phyloP scores from a whole-genome alignment of 2,888 invertebrate genomes.

The Drosophila nigritarsus region DNA sequence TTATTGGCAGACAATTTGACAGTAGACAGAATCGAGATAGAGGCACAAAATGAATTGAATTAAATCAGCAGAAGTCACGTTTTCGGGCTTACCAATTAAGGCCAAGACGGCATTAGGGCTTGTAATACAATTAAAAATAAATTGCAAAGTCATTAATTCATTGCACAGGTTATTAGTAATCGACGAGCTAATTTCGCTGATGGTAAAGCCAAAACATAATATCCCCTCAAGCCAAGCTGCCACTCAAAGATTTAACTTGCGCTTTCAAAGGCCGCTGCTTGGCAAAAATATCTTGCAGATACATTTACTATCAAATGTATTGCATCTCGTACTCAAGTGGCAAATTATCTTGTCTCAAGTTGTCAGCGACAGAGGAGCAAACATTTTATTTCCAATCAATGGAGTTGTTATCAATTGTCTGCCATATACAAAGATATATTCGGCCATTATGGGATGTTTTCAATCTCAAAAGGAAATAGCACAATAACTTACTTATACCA shows the following conservation, averaged over 20 bases:
- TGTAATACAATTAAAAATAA: slow-evolving; percentile 52
- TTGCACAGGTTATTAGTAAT: slow-evolving; percentile 49
- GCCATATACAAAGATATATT: slow-evolving; percentile 36
- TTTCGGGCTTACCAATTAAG: slow-evolving; percentile 51
- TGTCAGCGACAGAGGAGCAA: slow-evolving; percentile 66
- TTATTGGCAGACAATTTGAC: slow-evolving; percentile 27
- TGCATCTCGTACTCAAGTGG: slow-evolving; percentile 63
- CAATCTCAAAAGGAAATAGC: slow-evolving; percentile 39
- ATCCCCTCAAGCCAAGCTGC: slow-evolving; percentile 26
- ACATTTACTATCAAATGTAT: slow-evolving; percentile 38
- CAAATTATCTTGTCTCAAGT: slow-evolving; percentile 80
- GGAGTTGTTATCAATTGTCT: slow-evolving; percentile 41
- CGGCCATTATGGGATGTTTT: slow-evolving; percentile 36
- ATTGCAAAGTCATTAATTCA: slow-evolving; percentile 67
- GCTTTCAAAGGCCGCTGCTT: slow-evolving; percentile 16
- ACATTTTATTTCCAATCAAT: slow-evolving; percentile 48
- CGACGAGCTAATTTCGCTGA: slow-evolving; percentile 35
- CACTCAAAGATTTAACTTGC: slow-evolving; percentile 26
- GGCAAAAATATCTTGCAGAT: slow-evolving; percentile 41
- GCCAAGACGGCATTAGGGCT: slow-evolving; percentile 41
- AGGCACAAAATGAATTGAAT: slow-evolving; percentile 57
- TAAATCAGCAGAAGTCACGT: slow-evolving; percentile 69
- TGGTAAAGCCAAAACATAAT: slow-evolving; percentile 15
- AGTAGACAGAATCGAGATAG: slow-evolving; percentile 42
- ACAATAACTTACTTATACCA: slow-evolving; percentile 46